Conservation (phyloP, 2,113 vertebrate genomes). For the Crocuta crocuta region DNA sequence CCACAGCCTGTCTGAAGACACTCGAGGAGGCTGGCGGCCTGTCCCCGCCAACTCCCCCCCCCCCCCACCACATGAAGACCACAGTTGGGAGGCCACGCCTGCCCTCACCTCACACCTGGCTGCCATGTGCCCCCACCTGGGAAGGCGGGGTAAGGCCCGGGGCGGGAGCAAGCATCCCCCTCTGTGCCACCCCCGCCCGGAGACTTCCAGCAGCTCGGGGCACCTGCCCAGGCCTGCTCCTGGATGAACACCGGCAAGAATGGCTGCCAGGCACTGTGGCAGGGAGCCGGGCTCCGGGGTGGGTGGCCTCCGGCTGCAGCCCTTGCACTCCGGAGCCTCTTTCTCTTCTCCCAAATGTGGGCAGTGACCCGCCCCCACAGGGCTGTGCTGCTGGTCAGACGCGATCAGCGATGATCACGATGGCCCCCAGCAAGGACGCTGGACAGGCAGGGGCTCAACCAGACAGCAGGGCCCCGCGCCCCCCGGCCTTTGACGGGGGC, state of each 20-base stretch:
- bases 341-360: not conserved
- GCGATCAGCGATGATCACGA: accelerated
- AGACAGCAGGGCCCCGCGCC: accelerated
- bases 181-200: not conserved
- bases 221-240: constrained; percentile 42
- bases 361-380: not conserved
- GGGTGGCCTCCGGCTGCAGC: not conserved
- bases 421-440: not conserved
- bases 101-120: not conserved
- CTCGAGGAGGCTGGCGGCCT: not conserved
- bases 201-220: not conserved
- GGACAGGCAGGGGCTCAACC: not conserved
- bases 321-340: not conserved
- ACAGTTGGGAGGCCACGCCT: accelerated
- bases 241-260: accelerated
- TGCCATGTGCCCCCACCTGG: not conserved
- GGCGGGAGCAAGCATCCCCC: not conserved
- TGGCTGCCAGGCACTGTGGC: accelerated
- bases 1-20: accelerated
- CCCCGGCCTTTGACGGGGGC: accelerated
- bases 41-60: too few relatives aligned
- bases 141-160: not conserved
- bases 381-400: not conserved
- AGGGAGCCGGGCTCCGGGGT: not conserved
- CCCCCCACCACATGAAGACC: not conserved